Percentiles rank a stretch among this genome's conserved stretches.
These are phyloP conservation scores for Biston betularia DNA, from an alignment of 2,888 invertebrate species.

Conservation along the genomic window DNA sequence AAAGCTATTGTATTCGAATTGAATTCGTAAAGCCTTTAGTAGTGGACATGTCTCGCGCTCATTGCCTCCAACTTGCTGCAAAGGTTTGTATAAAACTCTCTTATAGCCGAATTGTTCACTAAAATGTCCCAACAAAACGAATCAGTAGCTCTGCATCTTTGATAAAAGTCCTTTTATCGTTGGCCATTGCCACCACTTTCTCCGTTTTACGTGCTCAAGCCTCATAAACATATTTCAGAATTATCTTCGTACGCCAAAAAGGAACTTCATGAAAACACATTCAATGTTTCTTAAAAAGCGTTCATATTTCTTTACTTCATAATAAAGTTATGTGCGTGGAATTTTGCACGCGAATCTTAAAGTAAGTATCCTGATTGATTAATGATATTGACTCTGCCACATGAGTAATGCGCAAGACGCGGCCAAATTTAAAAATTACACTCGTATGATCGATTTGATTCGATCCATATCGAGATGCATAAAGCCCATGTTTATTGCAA, in stretches of 20 bases:
- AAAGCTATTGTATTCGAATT: not conserved
- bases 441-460: constrained; percentile 55
- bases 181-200: constrained; percentile 19
- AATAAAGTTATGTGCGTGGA: constrained; percentile 36
- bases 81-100: too few species aligned
- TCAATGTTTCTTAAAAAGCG: constrained; percentile 34
- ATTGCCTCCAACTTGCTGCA: too few species aligned
- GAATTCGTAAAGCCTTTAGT: not conserved
- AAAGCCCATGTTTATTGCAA: constrained; percentile 63
- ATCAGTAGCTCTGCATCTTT: too few species aligned
- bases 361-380: constrained; percentile 41
- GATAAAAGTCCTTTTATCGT: constrained; percentile 1
- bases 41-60: too few species aligned
- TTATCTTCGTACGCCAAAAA: constrained; percentile 30
- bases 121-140: too few species aligned
- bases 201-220: constrained; percentile 21
- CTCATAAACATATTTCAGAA: constrained; percentile 36
- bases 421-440: constrained; percentile 41
- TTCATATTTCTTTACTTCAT: constrained; percentile 34
- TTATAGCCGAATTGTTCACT: too few species aligned
- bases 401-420: constrained; percentile 44
- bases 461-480: constrained; percentile 59
- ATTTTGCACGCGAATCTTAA: constrained; percentile 33
- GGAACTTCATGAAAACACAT: constrained; percentile 41
- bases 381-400: constrained; percentile 41